Evolutionary conservation across 1,140 invertebrate genomes (phyloP), one percentile per base, ranked within the genome.

Genomic region (Apis cerana): DNA sequence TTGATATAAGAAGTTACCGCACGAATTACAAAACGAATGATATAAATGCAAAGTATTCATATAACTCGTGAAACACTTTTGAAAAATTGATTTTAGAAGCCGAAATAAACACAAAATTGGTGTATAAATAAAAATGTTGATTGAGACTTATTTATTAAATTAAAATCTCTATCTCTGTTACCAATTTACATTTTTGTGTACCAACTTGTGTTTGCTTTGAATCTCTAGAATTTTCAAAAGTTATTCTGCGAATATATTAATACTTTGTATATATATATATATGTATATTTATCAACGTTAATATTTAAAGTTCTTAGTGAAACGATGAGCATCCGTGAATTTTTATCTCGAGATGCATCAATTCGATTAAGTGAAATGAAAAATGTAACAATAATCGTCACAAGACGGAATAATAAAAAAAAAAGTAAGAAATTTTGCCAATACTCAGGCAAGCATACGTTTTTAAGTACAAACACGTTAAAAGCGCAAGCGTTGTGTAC

Each of bases 391-490:
- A 82, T 75, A 61, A 54, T 62, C 27, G 56, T 82, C 54, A 52
- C 58, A 75, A 65, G 19, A 72, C 43, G 56, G 15, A 80, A n/a
- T 65, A 23, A 48, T 50, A 17, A 68, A 13, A 67, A 56, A 23
- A n/a, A 48, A 50, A 67, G 70, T 3, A 58, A 68, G 56, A 23
- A 70, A 84, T 87, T 92, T 86, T 92, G 90, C 90, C 90, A 91
- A 90, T 91, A 86, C 89, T 93, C 91, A 89, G 87, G 88, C 90
- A 56, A 84, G 87, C 85, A 91, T 88, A 89, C 68, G 87, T 91
- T 91, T 72, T 91, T 91, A 91, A 93, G 92, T 93, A 93, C 92
- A 93, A 93, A 93, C 87, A 89, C 68, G 68, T 64, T 77, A 64
- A 58, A 84, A 79, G 62, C 78, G 80, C 83, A 85, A 52, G 33